phyloP scores from a whole-genome alignment of 1,140 invertebrate genomes.

The Pachyrhynchus sulphureomaculatus region DNA sequence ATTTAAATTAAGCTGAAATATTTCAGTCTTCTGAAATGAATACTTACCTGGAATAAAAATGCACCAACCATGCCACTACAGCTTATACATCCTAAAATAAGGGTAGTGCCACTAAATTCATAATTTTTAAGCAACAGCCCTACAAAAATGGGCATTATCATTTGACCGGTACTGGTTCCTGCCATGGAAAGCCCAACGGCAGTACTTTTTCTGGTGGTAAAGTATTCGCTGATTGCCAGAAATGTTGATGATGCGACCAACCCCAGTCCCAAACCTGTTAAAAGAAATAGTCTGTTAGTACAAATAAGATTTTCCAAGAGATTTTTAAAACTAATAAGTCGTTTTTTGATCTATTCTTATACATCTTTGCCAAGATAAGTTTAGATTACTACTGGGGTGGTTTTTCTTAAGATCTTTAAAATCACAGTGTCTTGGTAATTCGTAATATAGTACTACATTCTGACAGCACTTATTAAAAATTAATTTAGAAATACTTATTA shows the following conservation, averaged over 20 bases:
- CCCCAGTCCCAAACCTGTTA: constrained; percentile 65
- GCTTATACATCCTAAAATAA: constrained; percentile 62
- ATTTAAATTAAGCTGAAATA: too few relatives aligned
- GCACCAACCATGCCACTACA: constrained; percentile 57
- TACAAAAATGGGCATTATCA: constrained; percentile 70
- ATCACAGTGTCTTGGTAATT: too few relatives aligned
- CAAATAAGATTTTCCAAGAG: background rate
- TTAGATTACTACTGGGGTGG: too few relatives aligned
- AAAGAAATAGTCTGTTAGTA: constrained; percentile 11
- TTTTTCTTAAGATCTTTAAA: too few relatives aligned
- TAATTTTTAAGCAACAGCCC: constrained; percentile 58
- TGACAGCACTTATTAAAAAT: too few relatives aligned
- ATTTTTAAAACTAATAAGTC: too few relatives aligned
- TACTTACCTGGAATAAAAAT: constrained; percentile 44
- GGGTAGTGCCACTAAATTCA: constrained; percentile 58
- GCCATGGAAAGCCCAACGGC: constrained; percentile 71
- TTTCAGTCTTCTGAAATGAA: too few relatives aligned
- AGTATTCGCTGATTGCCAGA: constrained; percentile 72
- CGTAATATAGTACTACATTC: too few relatives aligned
- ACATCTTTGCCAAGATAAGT: too few relatives aligned
- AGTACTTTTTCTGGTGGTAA: constrained; percentile 62
- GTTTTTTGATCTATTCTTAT: too few relatives aligned
- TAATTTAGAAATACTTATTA: too few relatives aligned
- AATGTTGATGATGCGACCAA: constrained; percentile 68
- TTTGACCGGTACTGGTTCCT: constrained; percentile 71